Evolutionary conservation across 2,797 vertebrate genomes (phyloP).

Genomic region (Premnoplex brunnescens): DNA sequence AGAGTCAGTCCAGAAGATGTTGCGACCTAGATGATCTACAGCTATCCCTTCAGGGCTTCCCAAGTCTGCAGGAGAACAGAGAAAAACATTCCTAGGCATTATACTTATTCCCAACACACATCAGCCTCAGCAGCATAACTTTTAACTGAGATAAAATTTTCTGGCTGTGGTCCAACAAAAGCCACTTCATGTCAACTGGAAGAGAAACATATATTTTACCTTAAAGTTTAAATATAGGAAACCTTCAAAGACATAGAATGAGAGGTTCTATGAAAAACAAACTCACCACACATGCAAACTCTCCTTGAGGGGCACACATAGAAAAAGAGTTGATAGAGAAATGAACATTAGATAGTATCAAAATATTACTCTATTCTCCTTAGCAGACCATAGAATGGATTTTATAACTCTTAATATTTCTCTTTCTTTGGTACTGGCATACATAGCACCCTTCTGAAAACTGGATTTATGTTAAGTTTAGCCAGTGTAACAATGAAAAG

Average conservation of each 20-base stretch:
- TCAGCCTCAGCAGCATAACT: background rate
- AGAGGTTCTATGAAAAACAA: background rate
- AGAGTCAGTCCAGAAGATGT: slow-evolving; percentile 94
- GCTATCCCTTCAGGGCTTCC: slow-evolving; percentile 91
- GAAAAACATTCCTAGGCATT: background rate
- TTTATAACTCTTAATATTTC: background rate
- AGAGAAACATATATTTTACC: background rate
- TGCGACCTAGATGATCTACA: slow-evolving; percentile 88
- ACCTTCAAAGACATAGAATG: background rate
- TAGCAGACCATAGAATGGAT: background rate
- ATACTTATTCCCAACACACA: background rate
- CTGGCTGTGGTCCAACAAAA: background rate
- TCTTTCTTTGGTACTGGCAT: background rate
- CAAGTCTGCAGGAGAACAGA: slow-evolving; percentile 76
- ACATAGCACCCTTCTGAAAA: background rate
- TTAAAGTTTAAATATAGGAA: background rate
- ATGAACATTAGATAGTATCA: background rate
- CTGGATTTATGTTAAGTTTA: background rate
- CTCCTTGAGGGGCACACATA: background rate
- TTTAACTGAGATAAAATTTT: background rate
- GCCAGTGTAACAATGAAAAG: background rate
- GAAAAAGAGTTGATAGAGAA: background rate
- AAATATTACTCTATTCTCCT: background rate
- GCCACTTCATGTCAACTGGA: background rate
- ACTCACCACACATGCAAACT: background rate